Evolutionary conservation across 2,797 vertebrate genomes (phyloP).

Genomic region (Podarcis siculus): DNA sequence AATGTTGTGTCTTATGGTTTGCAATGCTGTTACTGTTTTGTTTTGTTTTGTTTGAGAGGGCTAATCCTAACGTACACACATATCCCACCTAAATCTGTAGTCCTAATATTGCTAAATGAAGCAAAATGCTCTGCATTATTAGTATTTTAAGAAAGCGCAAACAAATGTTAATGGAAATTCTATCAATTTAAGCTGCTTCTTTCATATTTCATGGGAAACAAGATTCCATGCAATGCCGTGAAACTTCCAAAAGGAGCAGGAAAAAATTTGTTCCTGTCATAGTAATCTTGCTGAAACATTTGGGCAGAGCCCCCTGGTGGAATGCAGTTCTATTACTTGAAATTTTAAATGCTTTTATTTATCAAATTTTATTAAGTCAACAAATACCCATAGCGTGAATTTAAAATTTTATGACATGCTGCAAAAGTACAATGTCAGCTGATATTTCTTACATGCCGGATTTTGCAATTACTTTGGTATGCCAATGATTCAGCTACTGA

Average conservation of each 20-base stretch:
- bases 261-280: conserved; percentile 31
- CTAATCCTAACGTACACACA: too few species aligned
- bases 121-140: background rate
- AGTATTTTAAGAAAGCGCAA: background rate
- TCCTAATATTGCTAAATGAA: background rate
- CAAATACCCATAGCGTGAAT: background rate
- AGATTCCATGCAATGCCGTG: background rate
- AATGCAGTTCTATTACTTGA: background rate
- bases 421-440: background rate
- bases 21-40: too few species aligned
- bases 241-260: conserved; percentile 36
- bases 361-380: background rate
- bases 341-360: background rate
- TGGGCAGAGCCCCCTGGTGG: conserved; percentile 64
- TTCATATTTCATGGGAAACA: conserved; percentile 2
- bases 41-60: too few species aligned
- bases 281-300: background rate
- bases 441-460: background rate
- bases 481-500: background rate
- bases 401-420: background rate
- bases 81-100: background rate
- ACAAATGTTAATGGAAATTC: background rate
- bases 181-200: background rate
- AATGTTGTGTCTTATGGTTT: too few species aligned
- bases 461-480: background rate